Base-by-base conservation (phyloP, 2,113 vertebrate species). In the Nycticryphes semicollaris region DNA sequence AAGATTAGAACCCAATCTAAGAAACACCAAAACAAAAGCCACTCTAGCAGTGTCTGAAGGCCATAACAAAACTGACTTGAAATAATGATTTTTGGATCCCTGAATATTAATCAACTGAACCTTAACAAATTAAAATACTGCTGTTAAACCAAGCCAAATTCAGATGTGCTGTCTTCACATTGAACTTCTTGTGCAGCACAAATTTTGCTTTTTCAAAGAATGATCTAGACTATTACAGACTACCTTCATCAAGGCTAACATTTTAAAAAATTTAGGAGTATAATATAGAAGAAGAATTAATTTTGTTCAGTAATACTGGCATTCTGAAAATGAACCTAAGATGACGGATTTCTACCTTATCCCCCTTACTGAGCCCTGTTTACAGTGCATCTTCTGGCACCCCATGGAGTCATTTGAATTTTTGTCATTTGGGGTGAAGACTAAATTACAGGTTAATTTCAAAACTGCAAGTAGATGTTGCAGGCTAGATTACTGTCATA, bases 391-490 rank as follows among this genome's bases (percentile, higher is more conserved):
- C 98, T 97, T 96, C 97, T 93, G 97, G 98, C 98, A 98, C 98
- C 98, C 98, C 97, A 98, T 97, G 84, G 98, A 98, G 98, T 97
- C 97, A 98, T 98, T 98, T 98, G 97, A 98, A 98, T 98, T 98
- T 98, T 98, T 98, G 98, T 98, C 98, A 98, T 98, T 98, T 98
- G 98, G 98, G 98, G 98, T 98, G 98, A 98, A 98, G 97, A 98
- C 98, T 98, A 98, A 98, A 98, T 98, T 98, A 97, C 98, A 98
- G 98, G 98, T 98, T 98, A 98, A 98, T 98, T 98, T 98, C 97
- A 98, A 98, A 98, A 97, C 97, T 80, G 97, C 96, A 97, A 97
- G 98, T 95, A 97, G 96, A 98, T 98, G 98, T 94, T 98, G 98
- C 98, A 97, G 97, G 97, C 97, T 97, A 98, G 97, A 97, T 97